phyloP scores from a whole-genome alignment of 1,140 invertebrate species.

The Rhysida immarginata region DNA sequence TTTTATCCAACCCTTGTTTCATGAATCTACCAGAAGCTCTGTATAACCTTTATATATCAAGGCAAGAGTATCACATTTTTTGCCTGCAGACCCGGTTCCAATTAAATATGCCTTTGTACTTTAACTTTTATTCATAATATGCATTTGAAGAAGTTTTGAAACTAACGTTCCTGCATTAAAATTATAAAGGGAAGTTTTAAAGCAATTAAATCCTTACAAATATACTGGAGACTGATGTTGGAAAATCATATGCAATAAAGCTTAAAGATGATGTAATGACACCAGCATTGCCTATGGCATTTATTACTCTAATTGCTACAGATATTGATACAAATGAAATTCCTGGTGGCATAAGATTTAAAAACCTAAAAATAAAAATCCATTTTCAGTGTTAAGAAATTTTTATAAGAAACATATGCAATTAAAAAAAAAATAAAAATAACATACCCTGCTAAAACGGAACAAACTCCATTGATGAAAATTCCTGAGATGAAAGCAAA shows the following conservation, averaged over 20 bases:
- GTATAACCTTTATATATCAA: no score
- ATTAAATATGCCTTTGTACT: no score
- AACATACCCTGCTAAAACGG: slow-evolving; percentile 18
- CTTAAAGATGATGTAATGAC: slow-evolving; percentile 22
- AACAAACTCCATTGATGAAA: slow-evolving; percentile 22
- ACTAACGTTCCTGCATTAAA: no score
- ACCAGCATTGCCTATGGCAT: slow-evolving; percentile 21
- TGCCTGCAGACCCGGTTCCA: no score
- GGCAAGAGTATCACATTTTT: no score
- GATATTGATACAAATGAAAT: slow-evolving; percentile 19
- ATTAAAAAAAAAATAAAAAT: background rate
- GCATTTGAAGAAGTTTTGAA: no score
- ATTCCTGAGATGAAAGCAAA: slow-evolving; percentile 21
- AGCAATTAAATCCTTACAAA: slow-evolving; percentile 23
- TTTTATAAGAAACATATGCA: background rate
- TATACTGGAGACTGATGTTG: slow-evolving; percentile 20
- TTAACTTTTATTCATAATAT: no score
- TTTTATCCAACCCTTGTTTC: no score
- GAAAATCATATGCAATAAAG: slow-evolving; percentile 22
- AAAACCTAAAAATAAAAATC: slow-evolving; percentile 16
- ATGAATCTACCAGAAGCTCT: no score
- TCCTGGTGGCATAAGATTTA: slow-evolving; percentile 21
- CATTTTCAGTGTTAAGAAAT: background rate
- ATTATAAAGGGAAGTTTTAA: no score
- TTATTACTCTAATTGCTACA: slow-evolving; percentile 19